Evolutionary conservation across 2,797 vertebrate genomes (phyloP), one percentile per base, ranked within the genome.

Genomic region (Pelochelys cantorii): DNA sequence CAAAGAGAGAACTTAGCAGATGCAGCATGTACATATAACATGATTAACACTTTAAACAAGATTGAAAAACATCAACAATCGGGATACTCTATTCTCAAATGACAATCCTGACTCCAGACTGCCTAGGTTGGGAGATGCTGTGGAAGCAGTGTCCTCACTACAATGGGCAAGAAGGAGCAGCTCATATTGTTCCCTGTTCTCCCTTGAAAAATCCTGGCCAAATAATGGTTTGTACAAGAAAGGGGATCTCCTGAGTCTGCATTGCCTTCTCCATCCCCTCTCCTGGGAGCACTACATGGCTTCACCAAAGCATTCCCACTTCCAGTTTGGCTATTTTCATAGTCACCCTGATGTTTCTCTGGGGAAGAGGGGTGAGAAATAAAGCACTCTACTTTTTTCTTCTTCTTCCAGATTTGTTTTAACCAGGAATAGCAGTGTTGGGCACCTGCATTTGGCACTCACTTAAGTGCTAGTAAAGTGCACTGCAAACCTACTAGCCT

Each of bases 1-100:
- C 22, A 94, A 75, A 97, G 14, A 95, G 83, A 17, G 59, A 90
- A 79, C n/a, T 97, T 81, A 93, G 87, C 82, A 89, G 92, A 74
- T 42, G 81, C 5, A 84, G 81, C 75, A 84, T 4, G 86, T 2
- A 27, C 20, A 86, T 15, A 88, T 77, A 85, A 81, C 83, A 20
- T n/a, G 55, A 65, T 25, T 81, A 89, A 83, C 10, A 31, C 3
- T 74, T 79, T 78, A 82, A 1, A 5, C 25, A 90, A 48, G 55
- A 80, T 17, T 52, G 71, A 71, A 88, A 79, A 48, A n/a, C 17
- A 80, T 22, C 82, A 15, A 7, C 48, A 91, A 88, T 75, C 59
- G 85, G 84, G 53, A 65, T 48, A 77, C 5, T 71, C 86, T 83
- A 88, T 60, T 86, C 42, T 11, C 65, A 25, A 27, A 75, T 77